Conservation (phyloP, 2,797 vertebrate genomes). For the Acipenser oxyrinchus region DNA sequence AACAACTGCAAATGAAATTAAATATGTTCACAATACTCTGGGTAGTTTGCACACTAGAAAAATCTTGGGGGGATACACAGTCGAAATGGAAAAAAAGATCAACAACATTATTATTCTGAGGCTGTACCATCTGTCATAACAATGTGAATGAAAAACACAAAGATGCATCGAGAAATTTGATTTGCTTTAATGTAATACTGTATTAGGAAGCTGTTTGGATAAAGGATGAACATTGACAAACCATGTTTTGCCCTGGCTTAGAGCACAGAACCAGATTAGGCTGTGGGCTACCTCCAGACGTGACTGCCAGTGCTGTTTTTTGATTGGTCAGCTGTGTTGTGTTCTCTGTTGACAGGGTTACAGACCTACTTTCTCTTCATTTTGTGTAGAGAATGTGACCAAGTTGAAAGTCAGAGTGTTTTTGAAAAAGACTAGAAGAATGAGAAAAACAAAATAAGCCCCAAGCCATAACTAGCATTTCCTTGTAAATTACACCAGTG, state of each 20-base stretch:
- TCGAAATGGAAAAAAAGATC: conserved; percentile 29
- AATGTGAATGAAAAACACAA: conserved; percentile 16
- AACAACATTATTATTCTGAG: conserved; percentile 7
- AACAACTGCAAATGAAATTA: too few species aligned
- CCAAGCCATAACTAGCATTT: too few species aligned
- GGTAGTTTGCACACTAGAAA: too few species aligned
- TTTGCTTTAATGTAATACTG: conserved; percentile 14
- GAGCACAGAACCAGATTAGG: neutral
- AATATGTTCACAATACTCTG: too few species aligned
- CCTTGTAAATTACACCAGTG: too few species aligned
- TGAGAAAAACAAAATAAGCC: too few species aligned
- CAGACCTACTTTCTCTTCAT: too few species aligned
- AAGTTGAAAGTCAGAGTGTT: too few species aligned
- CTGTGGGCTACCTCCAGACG: neutral
- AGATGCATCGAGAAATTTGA: neutral
- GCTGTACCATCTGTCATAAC: conserved; percentile 33
- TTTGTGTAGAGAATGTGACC: too few species aligned
- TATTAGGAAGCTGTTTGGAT: conserved; percentile 9
- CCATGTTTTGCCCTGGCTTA: neutral
- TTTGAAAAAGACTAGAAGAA: too few species aligned
- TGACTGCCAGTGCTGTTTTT: neutral
- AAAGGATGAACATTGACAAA: conserved; percentile 3
- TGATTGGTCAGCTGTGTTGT: neutral
- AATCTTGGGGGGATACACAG: too few species aligned
- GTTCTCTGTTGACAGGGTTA: neutral